These are phyloP conservation scores for Muraenolepis orangiensis DNA, from an alignment of 2,797 vertebrate genomes.

Conservation along the genomic window DNA sequence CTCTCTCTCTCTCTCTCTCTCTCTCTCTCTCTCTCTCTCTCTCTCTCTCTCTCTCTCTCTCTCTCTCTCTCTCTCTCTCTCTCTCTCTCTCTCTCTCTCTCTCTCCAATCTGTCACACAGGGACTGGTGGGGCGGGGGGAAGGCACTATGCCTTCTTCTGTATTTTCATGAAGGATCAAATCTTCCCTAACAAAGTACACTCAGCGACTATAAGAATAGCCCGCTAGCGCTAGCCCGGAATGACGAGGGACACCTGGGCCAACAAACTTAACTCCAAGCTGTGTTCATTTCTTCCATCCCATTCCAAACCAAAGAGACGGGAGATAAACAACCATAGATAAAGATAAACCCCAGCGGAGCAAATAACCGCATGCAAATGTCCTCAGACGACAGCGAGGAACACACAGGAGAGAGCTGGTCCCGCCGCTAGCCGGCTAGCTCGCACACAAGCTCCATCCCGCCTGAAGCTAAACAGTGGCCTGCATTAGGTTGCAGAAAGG, in stretches of 20 bases:
- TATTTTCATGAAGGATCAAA: background rate
- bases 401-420: background rate
- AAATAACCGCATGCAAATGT: no score
- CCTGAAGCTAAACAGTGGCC: no score
- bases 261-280: background rate
- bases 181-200: background rate
- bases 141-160: background rate
- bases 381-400: background rate
- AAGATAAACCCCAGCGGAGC: background rate
- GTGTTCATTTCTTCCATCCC: background rate
- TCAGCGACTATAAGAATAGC: background rate
- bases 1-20: background rate
- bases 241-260: no score
- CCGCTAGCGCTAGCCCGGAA: background rate
- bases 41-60: no score
- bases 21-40: no score
- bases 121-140: background rate
- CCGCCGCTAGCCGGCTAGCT: background rate
- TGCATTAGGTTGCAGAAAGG: no score
- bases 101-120: background rate
- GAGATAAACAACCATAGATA: background rate
- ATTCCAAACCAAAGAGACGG: background rate
- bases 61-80: no score
- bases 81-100: background rate
- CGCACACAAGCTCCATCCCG: constrained; percentile 59